Percentiles rank a stretch among this genome's conserved stretches.
Evolutionary conservation across 2,113 vertebrate genomes (phyloP).

Genomic region (Pelobates fuscus): DNA sequence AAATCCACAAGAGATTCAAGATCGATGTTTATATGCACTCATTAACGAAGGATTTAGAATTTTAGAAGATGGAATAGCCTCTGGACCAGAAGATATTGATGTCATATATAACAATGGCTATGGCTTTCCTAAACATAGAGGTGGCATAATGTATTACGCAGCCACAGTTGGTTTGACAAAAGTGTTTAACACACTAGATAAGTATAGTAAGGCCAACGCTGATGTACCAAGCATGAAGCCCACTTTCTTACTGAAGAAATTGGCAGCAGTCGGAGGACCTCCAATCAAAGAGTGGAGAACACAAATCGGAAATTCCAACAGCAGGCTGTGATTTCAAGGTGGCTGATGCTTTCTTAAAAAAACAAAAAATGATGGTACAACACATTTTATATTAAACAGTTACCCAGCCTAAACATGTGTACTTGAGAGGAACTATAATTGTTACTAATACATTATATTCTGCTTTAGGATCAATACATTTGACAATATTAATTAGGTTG

Average conservation of each 20-base stretch:
- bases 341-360: too few relatives aligned
- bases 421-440: too few relatives aligned
- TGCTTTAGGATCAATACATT: too few relatives aligned
- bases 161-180: conserved; percentile 73
- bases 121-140: conserved; percentile 82
- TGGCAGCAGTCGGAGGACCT: conserved; percentile 80
- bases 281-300: conserved; percentile 80
- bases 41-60: conserved; percentile 88
- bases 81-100: conserved; percentile 85
- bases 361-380: too few relatives aligned
- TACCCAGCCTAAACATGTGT: too few relatives aligned
- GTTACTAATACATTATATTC: too few relatives aligned
- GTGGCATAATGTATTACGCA: conserved; percentile 92
- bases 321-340: conserved; percentile 72
- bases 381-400: too few relatives aligned
- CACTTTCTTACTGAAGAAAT: conserved; percentile 74
- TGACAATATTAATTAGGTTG: too few relatives aligned
- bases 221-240: conserved; percentile 79
- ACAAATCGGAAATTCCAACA: conserved; percentile 58
- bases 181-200: conserved; percentile 77
- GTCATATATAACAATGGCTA: conserved; percentile 86
- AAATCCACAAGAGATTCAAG: conserved; percentile 79
- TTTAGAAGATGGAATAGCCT: conserved; percentile 82
- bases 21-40: conserved; percentile 81
- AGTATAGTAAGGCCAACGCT: conserved; percentile 73